Evolutionary conservation across 2,113 vertebrate species (phyloP).

Genomic region (Trachemys scripta): DNA sequence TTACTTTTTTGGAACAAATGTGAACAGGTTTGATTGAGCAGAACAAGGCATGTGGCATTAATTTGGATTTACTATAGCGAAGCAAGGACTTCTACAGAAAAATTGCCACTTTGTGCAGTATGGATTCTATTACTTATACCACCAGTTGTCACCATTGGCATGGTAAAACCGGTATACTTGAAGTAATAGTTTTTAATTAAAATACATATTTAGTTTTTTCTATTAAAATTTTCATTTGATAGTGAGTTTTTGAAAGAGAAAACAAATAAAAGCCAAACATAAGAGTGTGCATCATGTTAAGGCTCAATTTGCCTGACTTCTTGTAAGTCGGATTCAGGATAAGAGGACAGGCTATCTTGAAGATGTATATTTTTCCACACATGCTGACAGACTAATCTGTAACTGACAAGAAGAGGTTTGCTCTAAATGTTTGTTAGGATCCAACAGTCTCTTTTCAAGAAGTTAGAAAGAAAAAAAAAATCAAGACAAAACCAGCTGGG

Average conservation of each 20-base stretch:
- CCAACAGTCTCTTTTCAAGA: neutral
- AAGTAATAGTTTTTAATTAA: neutral
- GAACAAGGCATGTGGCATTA: neutral
- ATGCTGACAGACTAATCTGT: neutral
- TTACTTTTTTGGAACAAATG: conserved; percentile 10
- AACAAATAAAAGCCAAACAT: neutral
- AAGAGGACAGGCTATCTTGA: neutral
- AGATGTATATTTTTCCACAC: neutral
- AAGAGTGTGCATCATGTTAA: neutral
- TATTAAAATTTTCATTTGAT: neutral
- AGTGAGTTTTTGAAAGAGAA: neutral
- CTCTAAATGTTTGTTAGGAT: neutral
- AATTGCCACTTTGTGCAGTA: neutral
- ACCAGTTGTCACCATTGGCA: neutral
- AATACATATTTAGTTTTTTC: neutral
- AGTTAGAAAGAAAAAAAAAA: neutral
- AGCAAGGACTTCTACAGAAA: neutral
- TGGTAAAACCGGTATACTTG: neutral
- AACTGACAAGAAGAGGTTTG: neutral
- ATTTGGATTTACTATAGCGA: neutral
- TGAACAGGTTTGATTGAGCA: neutral
- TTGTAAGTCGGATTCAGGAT: neutral
- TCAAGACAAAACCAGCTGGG: neutral
- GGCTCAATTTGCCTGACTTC: neutral
- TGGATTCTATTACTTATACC: neutral